Evolutionary conservation across 2,888 invertebrate species (phyloP), one percentile per base, ranked within the genome.

Genomic region (Drosophila siamana): DNA sequence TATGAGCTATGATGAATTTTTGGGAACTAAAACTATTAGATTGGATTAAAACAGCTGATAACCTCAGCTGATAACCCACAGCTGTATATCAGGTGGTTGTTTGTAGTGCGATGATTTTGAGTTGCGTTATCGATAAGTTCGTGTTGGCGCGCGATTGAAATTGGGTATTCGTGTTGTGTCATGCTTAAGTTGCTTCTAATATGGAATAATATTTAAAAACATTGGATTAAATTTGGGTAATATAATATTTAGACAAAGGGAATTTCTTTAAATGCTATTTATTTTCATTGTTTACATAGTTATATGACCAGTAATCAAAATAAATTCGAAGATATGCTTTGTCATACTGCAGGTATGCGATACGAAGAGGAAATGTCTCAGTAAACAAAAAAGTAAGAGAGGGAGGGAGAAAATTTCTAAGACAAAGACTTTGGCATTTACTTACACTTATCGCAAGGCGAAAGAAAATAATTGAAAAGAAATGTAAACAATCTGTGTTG

Each of bases 391-490:
- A 28, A 33, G 24, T 15, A 4, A 46, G 30, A 4, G 30, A 38
- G 16, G 33, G 19, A 59, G 24, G 22, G 51, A 66, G 51, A 64
- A 66, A 66, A 66, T 57, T 73, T 56, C 41, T 55, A 54, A 68
- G 69, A 74, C 79, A 69, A 16, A 47, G 40, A 46, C 51, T 30
- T n/a, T 22, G 50, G 60, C 48, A 28, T 60, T 60, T 69, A 22
- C 48, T 51, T 61, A 65, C 65, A 71, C 79, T 82, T 72, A 82
- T 64, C 80, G 50, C 43, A 52, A 68, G 50, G 55, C 64, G 71
- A 73, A 56, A 69, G 11, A 36, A 69, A 82, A 68, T 76, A 80
- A 83, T 84, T 80, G 78, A 68, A 83, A 80, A 88, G 87, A 88
- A 86, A 83, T 88, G 77, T 51, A 50, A 83, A 80, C 67, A 69